phyloP scores from a whole-genome alignment of 2,888 invertebrate species.

The Keiferia lycopersicella region DNA sequence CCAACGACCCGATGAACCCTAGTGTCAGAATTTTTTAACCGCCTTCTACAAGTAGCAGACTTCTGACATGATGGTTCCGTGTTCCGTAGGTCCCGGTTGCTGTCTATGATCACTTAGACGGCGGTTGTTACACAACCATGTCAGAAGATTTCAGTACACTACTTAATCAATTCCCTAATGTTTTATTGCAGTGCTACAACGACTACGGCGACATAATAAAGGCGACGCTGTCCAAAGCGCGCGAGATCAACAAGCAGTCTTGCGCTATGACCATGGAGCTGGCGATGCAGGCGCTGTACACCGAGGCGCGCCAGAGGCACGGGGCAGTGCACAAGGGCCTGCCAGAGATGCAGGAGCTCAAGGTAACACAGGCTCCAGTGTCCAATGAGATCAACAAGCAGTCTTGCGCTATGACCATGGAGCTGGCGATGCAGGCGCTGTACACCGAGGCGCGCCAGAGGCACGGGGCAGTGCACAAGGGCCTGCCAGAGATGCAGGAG shows the following conservation, averaged over 20 bases:
- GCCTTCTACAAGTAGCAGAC: too few relatives aligned
- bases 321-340: slow-evolving; percentile 83
- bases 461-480: slow-evolving; percentile 80
- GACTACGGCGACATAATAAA: slow-evolving; percentile 99
- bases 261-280: slow-evolving; percentile 97
- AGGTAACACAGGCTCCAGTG: slow-evolving; percentile 93
- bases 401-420: slow-evolving; percentile 96
- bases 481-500: slow-evolving; percentile 92
- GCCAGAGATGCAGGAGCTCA: slow-evolving; percentile 94
- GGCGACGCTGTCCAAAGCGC: slow-evolving; percentile 96
- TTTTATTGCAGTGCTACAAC: slow-evolving; percentile 89
- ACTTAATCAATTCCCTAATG: neutral
- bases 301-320: slow-evolving; percentile 81
- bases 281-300: slow-evolving; percentile 94
- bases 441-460: slow-evolving; percentile 86
- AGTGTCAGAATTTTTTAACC: too few relatives aligned
- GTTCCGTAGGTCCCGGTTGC: too few relatives aligned
- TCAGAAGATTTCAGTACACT: too few relatives aligned
- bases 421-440: slow-evolving; percentile 93
- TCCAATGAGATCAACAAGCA: slow-evolving; percentile 99
- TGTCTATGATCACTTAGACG: too few relatives aligned
- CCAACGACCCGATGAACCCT: too few relatives aligned
- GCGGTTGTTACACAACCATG: too few relatives aligned
- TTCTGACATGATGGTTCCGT: too few relatives aligned
- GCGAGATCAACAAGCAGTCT: slow-evolving; percentile 98